A percentile compares a stretch with the other conserved stretches of the same genome.
phyloP scores from a whole-genome alignment of 2,888 invertebrate species.

The Nomada ruficornis region DNA sequence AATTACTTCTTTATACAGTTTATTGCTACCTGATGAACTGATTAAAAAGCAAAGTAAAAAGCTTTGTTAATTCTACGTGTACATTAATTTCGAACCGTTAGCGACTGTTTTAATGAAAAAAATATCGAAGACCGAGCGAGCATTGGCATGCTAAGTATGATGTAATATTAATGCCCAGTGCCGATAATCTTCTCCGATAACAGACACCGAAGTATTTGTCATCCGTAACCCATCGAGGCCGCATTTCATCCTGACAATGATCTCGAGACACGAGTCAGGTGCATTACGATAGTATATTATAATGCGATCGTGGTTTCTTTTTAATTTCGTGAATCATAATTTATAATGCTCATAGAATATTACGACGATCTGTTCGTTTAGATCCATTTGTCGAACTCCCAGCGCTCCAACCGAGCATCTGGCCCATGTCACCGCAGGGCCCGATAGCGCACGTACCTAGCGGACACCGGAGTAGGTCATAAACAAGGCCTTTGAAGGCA shows the following conservation, averaged over 20 bases:
- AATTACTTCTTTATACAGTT: not conserved
- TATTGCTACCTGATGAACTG: too few species aligned
- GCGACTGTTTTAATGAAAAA: not conserved
- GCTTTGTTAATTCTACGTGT: not conserved
- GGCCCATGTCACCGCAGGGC: too few species aligned
- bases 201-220: conserved; percentile 66
- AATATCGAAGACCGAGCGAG: not conserved
- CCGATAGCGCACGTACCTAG: too few species aligned
- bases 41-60: too few species aligned
- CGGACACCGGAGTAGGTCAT: too few species aligned
- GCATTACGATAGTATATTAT: conserved; percentile 20
- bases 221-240: conserved; percentile 67
- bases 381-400: too few species aligned
- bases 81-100: not conserved
- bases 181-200: conserved; percentile 60
- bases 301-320: not conserved
- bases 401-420: too few species aligned
- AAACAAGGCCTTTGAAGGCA: too few species aligned
- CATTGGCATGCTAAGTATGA: conserved; percentile 15
- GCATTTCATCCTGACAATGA: conserved; percentile 47
- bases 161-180: conserved; percentile 14
- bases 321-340: not conserved
- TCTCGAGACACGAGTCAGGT: conserved; percentile 12
- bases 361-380: too few species aligned
- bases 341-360: too few species aligned